Evolutionary conservation across 1,140 invertebrate species (phyloP), one percentile per base, ranked within the genome.

Genomic region (Vanessa tameamea): DNA sequence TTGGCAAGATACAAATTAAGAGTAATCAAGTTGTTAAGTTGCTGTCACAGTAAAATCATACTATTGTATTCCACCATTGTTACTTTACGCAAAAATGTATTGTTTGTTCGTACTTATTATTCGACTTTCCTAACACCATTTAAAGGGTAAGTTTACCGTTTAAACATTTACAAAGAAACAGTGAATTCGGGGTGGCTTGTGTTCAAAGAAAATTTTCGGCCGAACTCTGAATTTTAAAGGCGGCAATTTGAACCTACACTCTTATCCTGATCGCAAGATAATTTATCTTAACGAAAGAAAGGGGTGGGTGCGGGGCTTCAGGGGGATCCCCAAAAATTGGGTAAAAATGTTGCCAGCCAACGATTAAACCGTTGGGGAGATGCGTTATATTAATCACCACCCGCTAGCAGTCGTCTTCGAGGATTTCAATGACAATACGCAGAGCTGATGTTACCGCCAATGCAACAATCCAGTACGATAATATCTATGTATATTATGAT

Each of bases 231-330:
- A 91, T 91, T 92, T 91, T 92, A 91, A 92, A 92, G 86, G 87
- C 89, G 82, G 89, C 90, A 90, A 91, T 92, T 92, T 89, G 86
- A 91, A 91, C 87, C 88, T 90, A 91, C 89, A 89, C 90, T 92
- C 90, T 90, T 90, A 90, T 92, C 87, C 90, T 88, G 90, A 92
- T 91, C 90, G 84, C 81, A 82, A 89, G 87, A 92, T 92, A 92
- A 92, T 92, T 92, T 92, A 92, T 92, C 90, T 92, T 91, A 89
- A 91, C 86, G 89, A 92, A 92, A 92, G 89, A 92, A 92, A 92
- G 88, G 90, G 90, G 87, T 90, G 87, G 87, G 87, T 78, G 65
- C 16, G 76, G 77, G 64, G 73, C 59, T 76, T 63, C 64, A 57
- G 82, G 82, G 72, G 82, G 81, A 74, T 70, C 53, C 86, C 87